Evolutionary conservation across 1,140 invertebrate genomes (phyloP).

Genomic region (Apocrypta bakeri): DNA sequence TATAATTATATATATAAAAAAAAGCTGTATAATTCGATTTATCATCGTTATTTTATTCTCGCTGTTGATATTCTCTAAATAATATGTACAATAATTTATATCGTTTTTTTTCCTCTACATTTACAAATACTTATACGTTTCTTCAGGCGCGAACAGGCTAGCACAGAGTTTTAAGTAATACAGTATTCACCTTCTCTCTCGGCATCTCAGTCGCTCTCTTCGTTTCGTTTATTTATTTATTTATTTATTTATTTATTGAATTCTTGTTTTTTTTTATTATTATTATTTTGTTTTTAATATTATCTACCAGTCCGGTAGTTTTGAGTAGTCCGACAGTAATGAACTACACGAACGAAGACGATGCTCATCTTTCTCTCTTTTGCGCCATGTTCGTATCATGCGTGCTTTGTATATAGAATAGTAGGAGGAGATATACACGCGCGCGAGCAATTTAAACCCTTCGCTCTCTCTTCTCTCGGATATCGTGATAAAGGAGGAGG

Average conservation of each 20-base stretch:
- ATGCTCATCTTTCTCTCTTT: background rate
- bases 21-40: slow-evolving; percentile 31
- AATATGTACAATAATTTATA: slow-evolving; percentile 74
- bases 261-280: no score
- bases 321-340: slow-evolving; percentile 37
- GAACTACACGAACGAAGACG: slow-evolving; percentile 14
- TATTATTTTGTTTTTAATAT: no score
- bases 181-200: slow-evolving; percentile 18
- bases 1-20: background rate
- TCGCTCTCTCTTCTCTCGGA: background rate
- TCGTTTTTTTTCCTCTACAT: slow-evolving; percentile 67
- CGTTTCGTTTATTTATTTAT: background rate
- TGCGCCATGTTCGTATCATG: background rate
- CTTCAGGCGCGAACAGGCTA: slow-evolving; percentile 58
- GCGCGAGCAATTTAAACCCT: background rate
- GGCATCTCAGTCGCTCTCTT: background rate
- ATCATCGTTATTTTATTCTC: slow-evolving; percentile 54
- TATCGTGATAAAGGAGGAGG: slow-evolving; percentile 9
- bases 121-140: slow-evolving; percentile 68
- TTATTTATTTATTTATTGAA: no score
- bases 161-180: slow-evolving; percentile 37
- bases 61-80: slow-evolving; percentile 48
- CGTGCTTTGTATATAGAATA: background rate
- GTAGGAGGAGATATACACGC: background rate
- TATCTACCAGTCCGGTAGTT: background rate